These are phyloP conservation scores for Drosophila kambysellisi DNA, from an alignment of 2,888 invertebrate species.

Conservation along the genomic window DNA sequence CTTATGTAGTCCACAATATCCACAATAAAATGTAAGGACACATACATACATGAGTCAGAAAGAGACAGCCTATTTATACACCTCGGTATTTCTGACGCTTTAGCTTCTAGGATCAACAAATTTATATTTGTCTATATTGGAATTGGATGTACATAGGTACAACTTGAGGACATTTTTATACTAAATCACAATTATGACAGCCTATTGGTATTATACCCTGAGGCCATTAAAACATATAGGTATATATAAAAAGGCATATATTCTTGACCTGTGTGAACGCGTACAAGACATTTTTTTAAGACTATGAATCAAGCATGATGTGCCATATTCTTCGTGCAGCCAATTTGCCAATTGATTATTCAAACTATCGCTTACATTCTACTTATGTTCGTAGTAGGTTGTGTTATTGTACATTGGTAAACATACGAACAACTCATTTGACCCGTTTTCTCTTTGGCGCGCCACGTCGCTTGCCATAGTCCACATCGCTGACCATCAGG, in stretches of 20 bases:
- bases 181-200: too few relatives aligned
- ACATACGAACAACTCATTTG: slow-evolving; percentile 11
- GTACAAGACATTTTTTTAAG: neutral
- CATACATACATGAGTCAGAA: neutral
- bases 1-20: neutral
- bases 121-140: neutral
- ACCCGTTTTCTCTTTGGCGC: slow-evolving; percentile 33
- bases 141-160: neutral
- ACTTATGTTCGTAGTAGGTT: neutral
- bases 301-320: neutral
- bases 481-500: slow-evolving; percentile 82
- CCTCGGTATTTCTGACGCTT: neutral
- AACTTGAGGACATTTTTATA: too few relatives aligned
- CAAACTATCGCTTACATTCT: neutral
- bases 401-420: neutral
- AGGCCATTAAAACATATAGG: neutral
- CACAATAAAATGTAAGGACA: neutral
- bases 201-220: neutral
- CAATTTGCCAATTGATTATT: neutral
- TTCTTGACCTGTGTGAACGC: neutral
- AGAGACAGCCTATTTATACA: neutral
- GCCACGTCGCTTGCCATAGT: slow-evolving; percentile 77
- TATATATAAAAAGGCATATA: neutral
- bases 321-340: neutral
- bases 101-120: too few relatives aligned